Evolutionary conservation across 2,113 vertebrate genomes (phyloP).

Genomic region (Sceloporus tristichus): DNA sequence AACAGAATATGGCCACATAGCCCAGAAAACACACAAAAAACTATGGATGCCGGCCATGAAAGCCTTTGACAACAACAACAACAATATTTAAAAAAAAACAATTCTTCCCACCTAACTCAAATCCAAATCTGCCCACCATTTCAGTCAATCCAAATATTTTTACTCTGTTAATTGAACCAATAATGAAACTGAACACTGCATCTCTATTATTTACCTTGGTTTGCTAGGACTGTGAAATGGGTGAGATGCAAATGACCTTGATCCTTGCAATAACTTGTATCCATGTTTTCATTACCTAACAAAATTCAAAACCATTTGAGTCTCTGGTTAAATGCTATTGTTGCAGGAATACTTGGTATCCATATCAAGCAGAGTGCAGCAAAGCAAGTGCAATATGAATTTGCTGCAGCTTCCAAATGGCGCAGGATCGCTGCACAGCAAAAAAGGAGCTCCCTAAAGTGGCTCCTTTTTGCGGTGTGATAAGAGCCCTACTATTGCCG

Average conservation of each 20-base stretch:
- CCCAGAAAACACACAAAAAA: too few species aligned
- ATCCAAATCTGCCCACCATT: not conserved
- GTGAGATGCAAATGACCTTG: not conserved
- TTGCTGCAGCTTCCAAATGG: too few species aligned
- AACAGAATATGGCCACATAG: too few species aligned
- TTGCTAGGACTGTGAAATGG: too few species aligned
- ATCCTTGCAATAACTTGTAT: not conserved
- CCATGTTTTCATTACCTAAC: not conserved
- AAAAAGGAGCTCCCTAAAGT: too few species aligned
- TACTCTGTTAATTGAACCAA: not conserved
- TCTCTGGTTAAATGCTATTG: not conserved
- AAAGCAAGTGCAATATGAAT: too few species aligned
- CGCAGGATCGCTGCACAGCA: too few species aligned
- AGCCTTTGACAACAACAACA: too few species aligned
- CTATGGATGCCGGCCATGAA: too few species aligned
- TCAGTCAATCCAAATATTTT: not conserved
- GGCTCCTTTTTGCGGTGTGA: too few species aligned
- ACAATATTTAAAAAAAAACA: not conserved
- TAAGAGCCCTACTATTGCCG: too few species aligned
- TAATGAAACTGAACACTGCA: not conserved
- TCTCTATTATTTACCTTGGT: slow-evolving; percentile 7
- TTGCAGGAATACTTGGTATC: not conserved
- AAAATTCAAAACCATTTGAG: fast-evolving
- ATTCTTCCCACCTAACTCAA: not conserved
- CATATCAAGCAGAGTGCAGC: too few species aligned